These are phyloP conservation scores for Lepus townsendii DNA, from an alignment of 2,797 vertebrate genomes.

Conservation along the genomic window DNA sequence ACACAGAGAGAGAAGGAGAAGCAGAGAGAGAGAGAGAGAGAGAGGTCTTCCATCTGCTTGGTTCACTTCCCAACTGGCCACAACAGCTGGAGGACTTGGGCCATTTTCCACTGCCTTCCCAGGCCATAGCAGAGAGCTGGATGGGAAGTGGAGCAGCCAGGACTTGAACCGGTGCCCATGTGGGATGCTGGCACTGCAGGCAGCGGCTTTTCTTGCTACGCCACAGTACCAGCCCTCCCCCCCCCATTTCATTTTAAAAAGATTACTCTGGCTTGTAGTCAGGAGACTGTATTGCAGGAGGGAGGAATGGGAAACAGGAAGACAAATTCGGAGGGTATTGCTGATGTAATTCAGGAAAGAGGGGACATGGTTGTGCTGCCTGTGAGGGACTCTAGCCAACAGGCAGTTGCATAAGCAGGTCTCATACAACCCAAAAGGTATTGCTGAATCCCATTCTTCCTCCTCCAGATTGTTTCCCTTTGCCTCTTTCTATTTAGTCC, in stretches of 20 bases:
- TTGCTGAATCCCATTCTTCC: neutral
- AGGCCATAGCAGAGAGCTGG: too few relatives aligned
- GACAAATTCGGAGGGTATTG: neutral
- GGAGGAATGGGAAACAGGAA: neutral
- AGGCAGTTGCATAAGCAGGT: neutral
- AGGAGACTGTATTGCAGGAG: neutral
- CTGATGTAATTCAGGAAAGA: neutral
- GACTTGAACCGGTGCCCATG: too few relatives aligned
- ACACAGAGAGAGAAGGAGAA: too few relatives aligned
- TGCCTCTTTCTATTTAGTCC: neutral
- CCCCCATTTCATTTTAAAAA: slow-evolving; percentile 24
- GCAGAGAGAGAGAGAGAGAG: too few relatives aligned
- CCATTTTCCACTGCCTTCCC: too few relatives aligned
- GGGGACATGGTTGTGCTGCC: neutral
- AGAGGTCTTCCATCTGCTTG: too few relatives aligned
- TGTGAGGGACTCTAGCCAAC: neutral
- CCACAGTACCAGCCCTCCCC: too few relatives aligned
- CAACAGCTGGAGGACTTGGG: too few relatives aligned
- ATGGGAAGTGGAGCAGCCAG: too few relatives aligned
- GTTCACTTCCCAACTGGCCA: too few relatives aligned
- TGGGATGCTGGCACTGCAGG: too few relatives aligned
- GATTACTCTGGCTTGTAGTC: neutral
- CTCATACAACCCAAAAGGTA: neutral
- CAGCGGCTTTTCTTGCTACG: too few relatives aligned
- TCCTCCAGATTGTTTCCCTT: slow-evolving; percentile 1